These are phyloP conservation scores for Cercopithecus mona DNA, from an alignment of 2,113 vertebrate species.

Conservation along the genomic window DNA sequence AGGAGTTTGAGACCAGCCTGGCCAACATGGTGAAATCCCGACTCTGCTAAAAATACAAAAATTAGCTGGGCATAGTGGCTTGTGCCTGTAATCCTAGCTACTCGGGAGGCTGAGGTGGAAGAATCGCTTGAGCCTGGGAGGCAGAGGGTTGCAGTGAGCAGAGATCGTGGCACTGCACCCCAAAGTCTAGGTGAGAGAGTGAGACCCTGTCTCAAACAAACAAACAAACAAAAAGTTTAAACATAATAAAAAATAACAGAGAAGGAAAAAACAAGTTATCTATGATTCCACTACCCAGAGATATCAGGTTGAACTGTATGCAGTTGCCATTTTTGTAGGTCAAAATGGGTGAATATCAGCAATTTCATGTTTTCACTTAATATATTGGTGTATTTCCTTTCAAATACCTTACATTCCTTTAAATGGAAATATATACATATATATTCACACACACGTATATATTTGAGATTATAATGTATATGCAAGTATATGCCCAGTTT, in stretches of 20 bases:
- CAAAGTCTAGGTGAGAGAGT: no score
- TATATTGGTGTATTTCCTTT: background rate
- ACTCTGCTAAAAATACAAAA: no score
- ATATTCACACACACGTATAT: no score
- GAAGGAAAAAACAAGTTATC: background rate
- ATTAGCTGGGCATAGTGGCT: no score
- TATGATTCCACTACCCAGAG: background rate
- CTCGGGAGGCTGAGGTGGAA: no score
- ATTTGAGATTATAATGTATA: background rate
- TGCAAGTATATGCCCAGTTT: background rate
- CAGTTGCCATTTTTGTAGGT: background rate
- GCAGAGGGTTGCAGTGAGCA: no score
- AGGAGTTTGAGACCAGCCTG: no score
- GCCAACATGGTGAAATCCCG: no score
- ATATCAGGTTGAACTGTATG: background rate
- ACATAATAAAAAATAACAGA: background rate
- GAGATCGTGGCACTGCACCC: no score
- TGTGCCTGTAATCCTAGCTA: no score
- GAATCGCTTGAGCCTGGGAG: no score
- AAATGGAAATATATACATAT: background rate
- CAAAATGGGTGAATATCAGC: background rate
- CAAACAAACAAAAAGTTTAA: background rate
- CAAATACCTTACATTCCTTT: background rate
- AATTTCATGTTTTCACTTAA: background rate
- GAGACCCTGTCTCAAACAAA: no score